Conservation (phyloP, 2,797 vertebrate genomes). For the Scomberomorus guttatus region DNA sequence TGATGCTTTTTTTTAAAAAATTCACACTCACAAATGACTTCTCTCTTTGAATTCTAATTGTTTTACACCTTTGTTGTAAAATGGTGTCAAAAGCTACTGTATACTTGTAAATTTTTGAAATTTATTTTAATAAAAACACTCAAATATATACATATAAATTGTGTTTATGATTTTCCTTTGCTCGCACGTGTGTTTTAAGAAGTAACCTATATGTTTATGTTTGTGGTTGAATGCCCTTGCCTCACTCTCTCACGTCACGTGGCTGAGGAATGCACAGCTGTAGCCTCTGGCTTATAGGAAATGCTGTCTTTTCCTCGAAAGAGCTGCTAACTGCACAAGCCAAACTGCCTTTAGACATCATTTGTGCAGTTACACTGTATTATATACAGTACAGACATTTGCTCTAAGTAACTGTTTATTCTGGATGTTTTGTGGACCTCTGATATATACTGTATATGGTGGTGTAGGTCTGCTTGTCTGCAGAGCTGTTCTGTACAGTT, state of each 20-base stretch:
- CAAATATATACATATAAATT: not conserved
- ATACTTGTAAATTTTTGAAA: conserved; percentile 1
- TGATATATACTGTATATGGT: not conserved
- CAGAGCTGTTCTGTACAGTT: not conserved
- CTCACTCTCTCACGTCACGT: conserved; percentile 44
- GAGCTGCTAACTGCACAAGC: not conserved
- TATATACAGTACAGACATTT: not conserved
- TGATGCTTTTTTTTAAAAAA: conserved; percentile 26
- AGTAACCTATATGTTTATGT: conserved; percentile 2
- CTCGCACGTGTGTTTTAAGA: not conserved
- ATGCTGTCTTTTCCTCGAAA: conserved; percentile 17
- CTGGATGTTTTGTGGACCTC: not conserved
- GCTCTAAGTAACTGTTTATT: not conserved
- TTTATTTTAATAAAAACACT: conserved; percentile 52
- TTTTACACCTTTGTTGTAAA: conserved; percentile 59
- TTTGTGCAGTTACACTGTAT: not conserved
- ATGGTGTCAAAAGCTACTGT: conserved; percentile 29
- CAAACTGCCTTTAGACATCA: not conserved
- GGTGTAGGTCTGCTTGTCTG: too few species aligned
- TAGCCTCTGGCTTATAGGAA: conserved; percentile 20
- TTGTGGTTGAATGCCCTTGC: not conserved
- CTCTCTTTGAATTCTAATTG: not conserved
- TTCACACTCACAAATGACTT: not conserved
- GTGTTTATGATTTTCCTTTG: not conserved
- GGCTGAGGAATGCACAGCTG: conserved; percentile 51